Base-by-base conservation (phyloP, 2,888 invertebrate species). In the Macroteleia sp. region DNA sequence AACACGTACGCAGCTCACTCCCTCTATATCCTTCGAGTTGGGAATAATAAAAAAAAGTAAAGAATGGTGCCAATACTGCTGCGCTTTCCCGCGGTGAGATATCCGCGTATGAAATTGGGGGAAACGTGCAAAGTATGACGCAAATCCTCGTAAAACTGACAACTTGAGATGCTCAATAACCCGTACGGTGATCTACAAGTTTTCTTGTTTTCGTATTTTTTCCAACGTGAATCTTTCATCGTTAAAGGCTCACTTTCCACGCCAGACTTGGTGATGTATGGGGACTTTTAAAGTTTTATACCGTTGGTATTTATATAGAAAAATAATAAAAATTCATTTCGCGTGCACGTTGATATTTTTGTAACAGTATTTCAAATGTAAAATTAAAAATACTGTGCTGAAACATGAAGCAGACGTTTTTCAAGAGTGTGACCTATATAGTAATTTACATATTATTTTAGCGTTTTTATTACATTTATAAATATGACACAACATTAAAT, bases 81-180 rank as follows among this genome's bases (percentile, higher is more conserved):
- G 73, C 67, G 62, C 73, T 71, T 79, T 80, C 80, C 71, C 74
- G 76, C 64, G 62, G 78, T 76, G 73, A 74, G 74, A 75, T 77
- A 73, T 81, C 73, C 56, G 77, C 62, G 77, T 54, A 74, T 62
- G 81, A 78, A 59, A 80, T 75, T 75, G 66, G 76, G 73, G 76
- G 80, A 79, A 67, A 80, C 66, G 82, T 82, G 81, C 77, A 79
- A 85, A 85, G 82, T 82, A 82, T 84, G 81, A 83, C 83, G 84
- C 80, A 77, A 56, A 81, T 81, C 71, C 81, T 81, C 84, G 84
- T 85, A 85, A 85, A 86, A 86, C 77, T 82, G 81, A 79, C 80
- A 84, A 80, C 83, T 75, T 73, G 78, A 79, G 79, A 81, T 85
- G 85, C 79, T 84, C 86, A 85, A 86, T 86, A 86, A 84, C 85